These are phyloP conservation scores for Ataeniobius toweri DNA, from an alignment of 2,797 vertebrate genomes.

Conservation along the genomic window DNA sequence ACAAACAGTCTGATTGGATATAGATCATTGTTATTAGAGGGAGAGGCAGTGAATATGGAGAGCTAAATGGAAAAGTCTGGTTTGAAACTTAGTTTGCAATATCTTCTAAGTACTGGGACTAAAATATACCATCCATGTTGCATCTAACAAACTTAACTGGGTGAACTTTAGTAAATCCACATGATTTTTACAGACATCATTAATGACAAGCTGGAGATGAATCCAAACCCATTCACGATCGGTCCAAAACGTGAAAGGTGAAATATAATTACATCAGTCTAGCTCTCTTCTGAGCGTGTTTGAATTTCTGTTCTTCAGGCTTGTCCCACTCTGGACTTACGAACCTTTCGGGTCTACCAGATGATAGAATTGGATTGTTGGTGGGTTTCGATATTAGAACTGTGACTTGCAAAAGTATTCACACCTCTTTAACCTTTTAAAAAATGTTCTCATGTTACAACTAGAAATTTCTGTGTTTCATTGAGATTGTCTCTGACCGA, in stretches of 20 bases:
- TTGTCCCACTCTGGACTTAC: too few species aligned
- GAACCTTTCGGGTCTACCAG: too few species aligned
- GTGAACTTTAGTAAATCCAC: too few species aligned
- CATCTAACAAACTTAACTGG: too few species aligned
- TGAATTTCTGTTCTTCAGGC: background rate
- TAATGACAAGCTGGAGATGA: constrained; percentile 28
- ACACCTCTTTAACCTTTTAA: too few species aligned
- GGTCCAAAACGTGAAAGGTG: background rate
- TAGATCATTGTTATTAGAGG: constrained; percentile 50
- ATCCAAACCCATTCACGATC: background rate
- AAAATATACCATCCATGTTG: too few species aligned
- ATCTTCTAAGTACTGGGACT: background rate
- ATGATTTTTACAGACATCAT: constrained; percentile 38
- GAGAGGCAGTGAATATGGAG: constrained; percentile 26
- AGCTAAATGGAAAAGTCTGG: background rate
- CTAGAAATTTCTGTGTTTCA: too few species aligned
- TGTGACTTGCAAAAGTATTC: too few species aligned
- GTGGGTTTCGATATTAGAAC: too few species aligned
- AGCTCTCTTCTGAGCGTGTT: background rate
- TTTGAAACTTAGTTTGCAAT: background rate
- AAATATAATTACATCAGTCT: constrained; percentile 10
- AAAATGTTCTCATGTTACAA: too few species aligned
- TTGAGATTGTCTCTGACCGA: too few species aligned
- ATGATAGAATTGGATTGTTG: too few species aligned
- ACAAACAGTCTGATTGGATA: constrained; percentile 63